These are phyloP conservation scores for Heterochromis multidens DNA, from an alignment of 2,113 vertebrate genomes.

Conservation along the genomic window DNA sequence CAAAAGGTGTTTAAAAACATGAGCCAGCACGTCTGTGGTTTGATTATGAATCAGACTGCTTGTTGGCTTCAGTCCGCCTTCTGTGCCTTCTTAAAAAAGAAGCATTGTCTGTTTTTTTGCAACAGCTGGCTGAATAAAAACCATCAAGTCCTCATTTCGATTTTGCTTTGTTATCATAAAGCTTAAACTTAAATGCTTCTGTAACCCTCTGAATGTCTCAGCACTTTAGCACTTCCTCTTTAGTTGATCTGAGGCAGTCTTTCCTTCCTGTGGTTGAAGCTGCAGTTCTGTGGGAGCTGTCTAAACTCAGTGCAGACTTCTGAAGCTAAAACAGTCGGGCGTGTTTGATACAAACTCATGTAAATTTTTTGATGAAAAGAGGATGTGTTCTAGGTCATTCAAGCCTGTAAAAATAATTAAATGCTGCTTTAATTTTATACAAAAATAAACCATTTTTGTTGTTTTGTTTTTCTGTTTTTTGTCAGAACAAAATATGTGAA, in stretches of 20 bases:
- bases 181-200: constrained; percentile 14
- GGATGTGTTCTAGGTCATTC: neutral
- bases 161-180: neutral
- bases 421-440: constrained; percentile 32
- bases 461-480: constrained; percentile 3
- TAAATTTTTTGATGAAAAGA: neutral
- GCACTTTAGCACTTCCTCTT: constrained; percentile 59
- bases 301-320: neutral
- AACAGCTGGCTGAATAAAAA: constrained; percentile 38
- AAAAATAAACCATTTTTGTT: neutral
- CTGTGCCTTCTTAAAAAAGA: constrained; percentile 41
- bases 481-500: constrained; percentile 22
- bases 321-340: neutral
- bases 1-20: neutral
- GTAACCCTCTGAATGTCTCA: constrained; percentile 47
- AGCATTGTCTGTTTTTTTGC: constrained; percentile 13
- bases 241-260: neutral
- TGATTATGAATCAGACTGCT: constrained; percentile 14
- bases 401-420: neutral
- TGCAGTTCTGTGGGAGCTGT: neutral
- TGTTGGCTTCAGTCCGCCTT: neutral
- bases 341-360: constrained; percentile 1
- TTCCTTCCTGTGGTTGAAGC: neutral
- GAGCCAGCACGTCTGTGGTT: neutral
- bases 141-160: constrained; percentile 13